A percentile compares a stretch with the other conserved stretches of the same genome.
Evolutionary conservation across 2,888 invertebrate genomes (phyloP).

Genomic region (Melieria crassipennis): DNA sequence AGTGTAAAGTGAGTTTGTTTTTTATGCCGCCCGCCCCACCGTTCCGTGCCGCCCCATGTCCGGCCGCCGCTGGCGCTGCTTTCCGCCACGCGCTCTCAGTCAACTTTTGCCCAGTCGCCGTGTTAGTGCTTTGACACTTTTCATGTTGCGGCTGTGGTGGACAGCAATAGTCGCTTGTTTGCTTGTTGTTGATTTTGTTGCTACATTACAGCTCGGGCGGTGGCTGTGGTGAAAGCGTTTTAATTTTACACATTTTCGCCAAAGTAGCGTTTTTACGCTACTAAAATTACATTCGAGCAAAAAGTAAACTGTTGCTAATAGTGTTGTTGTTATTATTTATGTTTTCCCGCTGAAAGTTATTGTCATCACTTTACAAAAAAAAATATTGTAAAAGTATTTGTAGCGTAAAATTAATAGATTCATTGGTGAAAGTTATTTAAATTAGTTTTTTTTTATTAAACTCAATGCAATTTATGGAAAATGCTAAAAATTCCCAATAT

Average conservation of each 20-base stretch:
- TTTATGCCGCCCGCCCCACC: neutral
- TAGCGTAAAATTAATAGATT: too few species aligned
- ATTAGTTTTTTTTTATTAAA: too few species aligned
- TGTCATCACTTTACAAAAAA: constrained; percentile 26
- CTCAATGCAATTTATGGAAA: too few species aligned
- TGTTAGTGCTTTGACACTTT: constrained; percentile 24
- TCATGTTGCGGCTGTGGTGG: constrained; percentile 17
- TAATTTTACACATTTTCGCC: constrained; percentile 6
- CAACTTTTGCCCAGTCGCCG: too few species aligned
- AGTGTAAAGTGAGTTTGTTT: neutral
- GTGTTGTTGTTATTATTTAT: constrained; percentile 1
- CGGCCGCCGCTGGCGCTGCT: neutral
- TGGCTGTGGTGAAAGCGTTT: neutral
- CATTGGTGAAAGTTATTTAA: too few species aligned
- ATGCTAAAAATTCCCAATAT: too few species aligned
- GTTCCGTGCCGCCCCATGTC: neutral
- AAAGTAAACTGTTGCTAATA: neutral
- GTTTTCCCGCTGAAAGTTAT: constrained; percentile 17
- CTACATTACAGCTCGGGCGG: neutral
- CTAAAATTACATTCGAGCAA: too few species aligned
- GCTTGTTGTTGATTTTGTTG: neutral
- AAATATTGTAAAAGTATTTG: constrained; percentile 13
- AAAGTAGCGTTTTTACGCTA: neutral
- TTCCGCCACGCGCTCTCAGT: too few species aligned
- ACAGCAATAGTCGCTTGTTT: neutral